A percentile compares a stretch with the other conserved stretches of the same genome.
These are phyloP conservation scores for Troides aeacus DNA, from an alignment of 2,888 invertebrate genomes.

Conservation along the genomic window DNA sequence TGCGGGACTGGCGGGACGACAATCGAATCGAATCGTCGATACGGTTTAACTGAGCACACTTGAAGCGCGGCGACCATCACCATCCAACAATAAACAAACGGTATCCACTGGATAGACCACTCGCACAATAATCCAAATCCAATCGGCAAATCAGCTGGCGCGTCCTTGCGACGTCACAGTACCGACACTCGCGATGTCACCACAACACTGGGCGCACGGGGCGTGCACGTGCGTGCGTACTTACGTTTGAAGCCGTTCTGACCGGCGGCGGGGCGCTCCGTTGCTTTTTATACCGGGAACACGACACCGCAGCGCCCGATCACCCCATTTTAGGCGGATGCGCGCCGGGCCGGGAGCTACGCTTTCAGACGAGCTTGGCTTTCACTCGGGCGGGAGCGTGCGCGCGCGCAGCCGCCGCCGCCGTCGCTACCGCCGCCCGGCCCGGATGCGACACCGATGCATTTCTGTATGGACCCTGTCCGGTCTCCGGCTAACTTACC, in stretches of 20 bases:
- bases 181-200: constrained; percentile 49
- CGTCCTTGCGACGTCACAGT: constrained; percentile 56
- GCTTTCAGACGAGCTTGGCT: constrained; percentile 76
- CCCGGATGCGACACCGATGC: neutral
- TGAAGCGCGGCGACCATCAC: constrained; percentile 38
- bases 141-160: constrained; percentile 58
- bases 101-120: constrained; percentile 50
- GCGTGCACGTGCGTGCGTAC: constrained; percentile 76
- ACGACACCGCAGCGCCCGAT: constrained; percentile 82
- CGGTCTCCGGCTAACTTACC: no score
- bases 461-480: constrained; percentile 5
- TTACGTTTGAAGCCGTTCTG: constrained; percentile 99
- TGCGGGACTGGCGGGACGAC: constrained; percentile 10
- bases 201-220: constrained; percentile 56
- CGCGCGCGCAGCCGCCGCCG: constrained; percentile 25
- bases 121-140: constrained; percentile 66
- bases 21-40: constrained; percentile 15
- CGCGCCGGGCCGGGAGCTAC: constrained; percentile 63
- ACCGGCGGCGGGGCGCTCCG: constrained; percentile 86
- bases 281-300: constrained; percentile 90
- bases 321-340: constrained; percentile 80
- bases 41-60: constrained; percentile 13
- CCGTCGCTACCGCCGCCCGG: constrained; percentile 5
- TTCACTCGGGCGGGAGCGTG: constrained; percentile 63
- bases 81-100: constrained; percentile 41